Evolutionary conservation across 2,888 invertebrate genomes (phyloP).

Genomic region (Amphipoea oculea): DNA sequence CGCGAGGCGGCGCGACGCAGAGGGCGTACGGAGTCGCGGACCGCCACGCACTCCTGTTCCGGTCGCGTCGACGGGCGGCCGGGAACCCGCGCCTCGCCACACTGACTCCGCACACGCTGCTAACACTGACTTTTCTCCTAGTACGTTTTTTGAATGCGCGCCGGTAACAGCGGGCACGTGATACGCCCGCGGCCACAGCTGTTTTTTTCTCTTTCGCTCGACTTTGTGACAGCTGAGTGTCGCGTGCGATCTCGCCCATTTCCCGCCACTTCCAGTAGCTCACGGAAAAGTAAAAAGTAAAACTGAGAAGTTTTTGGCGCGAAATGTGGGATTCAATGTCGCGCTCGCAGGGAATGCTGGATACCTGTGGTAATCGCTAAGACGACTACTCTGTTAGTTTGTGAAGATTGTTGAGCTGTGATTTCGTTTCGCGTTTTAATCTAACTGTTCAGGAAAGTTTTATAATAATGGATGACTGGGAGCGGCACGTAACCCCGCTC

Average conservation of each 20-base stretch:
- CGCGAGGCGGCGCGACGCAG: slow-evolving; percentile 91
- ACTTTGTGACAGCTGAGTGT: slow-evolving; percentile 85
- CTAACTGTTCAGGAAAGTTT: slow-evolving; percentile 76
- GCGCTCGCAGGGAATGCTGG: slow-evolving; percentile 68
- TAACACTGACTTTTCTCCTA: slow-evolving; percentile 84
- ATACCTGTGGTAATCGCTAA: slow-evolving; percentile 78
- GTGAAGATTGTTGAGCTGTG: slow-evolving; percentile 83
- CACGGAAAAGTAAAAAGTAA: slow-evolving; percentile 77
- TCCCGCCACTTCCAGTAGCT: slow-evolving; percentile 83
- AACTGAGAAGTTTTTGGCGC: slow-evolving; percentile 87
- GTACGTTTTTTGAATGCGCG: slow-evolving; percentile 88
- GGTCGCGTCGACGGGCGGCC: slow-evolving; percentile 90
- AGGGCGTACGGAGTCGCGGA: slow-evolving; percentile 89
- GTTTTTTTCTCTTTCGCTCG: slow-evolving; percentile 88
- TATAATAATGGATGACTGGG: slow-evolving; percentile 91
- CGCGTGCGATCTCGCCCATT: slow-evolving; percentile 85
- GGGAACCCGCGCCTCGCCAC: slow-evolving; percentile 88
- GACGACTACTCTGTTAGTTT: slow-evolving; percentile 78
- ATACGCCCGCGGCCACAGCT: slow-evolving; percentile 86
- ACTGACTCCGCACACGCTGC: slow-evolving; percentile 84
- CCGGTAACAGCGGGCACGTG: slow-evolving; percentile 88
- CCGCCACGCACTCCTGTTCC: slow-evolving; percentile 90
- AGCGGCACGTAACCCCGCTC: slow-evolving; percentile 90
- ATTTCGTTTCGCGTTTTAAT: slow-evolving; percentile 75
- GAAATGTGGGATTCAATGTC: slow-evolving; percentile 78